A percentile compares a stretch with the other conserved stretches of the same genome.
phyloP scores from a whole-genome alignment of 1,140 invertebrate species.

The Drosophila obscura region DNA sequence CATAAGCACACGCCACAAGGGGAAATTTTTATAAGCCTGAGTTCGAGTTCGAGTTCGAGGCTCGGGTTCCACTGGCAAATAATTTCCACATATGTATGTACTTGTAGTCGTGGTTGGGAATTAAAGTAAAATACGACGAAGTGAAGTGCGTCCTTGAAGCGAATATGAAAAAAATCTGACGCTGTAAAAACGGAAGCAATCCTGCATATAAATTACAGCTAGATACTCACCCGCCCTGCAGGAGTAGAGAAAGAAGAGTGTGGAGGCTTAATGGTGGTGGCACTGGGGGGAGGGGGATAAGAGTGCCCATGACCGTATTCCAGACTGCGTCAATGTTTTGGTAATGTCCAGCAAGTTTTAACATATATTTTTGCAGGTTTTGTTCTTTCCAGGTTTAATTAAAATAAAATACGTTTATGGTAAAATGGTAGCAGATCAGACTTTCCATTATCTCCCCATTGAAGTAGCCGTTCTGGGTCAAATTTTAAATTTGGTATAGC shows the following conservation, averaged over 20 bases:
- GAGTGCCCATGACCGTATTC: background rate
- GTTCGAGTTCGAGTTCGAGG: background rate
- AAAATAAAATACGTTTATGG: constrained; percentile 10
- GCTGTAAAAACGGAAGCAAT: constrained; percentile 35
- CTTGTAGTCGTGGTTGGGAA: constrained; percentile 9
- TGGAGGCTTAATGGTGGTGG: background rate
- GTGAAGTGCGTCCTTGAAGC: constrained; percentile 5
- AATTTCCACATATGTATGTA: constrained; percentile 25
- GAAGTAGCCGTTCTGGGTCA: constrained; percentile 9
- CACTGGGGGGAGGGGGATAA: background rate
- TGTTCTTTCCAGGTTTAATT: constrained; percentile 3
- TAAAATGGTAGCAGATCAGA: background rate
- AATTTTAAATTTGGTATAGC: constrained; percentile 4
- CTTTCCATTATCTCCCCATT: background rate
- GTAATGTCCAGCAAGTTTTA: constrained; percentile 12
- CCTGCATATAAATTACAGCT: constrained; percentile 33
- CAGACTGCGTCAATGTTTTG: constrained; percentile 6
- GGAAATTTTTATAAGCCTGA: background rate
- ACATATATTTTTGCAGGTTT: constrained; percentile 10
- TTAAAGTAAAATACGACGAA: constrained; percentile 31
- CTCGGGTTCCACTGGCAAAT: background rate
- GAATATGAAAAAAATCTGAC: constrained; percentile 32
- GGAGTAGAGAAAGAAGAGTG: constrained; percentile 1
- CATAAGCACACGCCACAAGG: background rate
- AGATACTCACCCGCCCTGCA: constrained; percentile 13